Base-by-base conservation (phyloP, 2,888 invertebrate genomes). In the Polydrusus cervinus region DNA sequence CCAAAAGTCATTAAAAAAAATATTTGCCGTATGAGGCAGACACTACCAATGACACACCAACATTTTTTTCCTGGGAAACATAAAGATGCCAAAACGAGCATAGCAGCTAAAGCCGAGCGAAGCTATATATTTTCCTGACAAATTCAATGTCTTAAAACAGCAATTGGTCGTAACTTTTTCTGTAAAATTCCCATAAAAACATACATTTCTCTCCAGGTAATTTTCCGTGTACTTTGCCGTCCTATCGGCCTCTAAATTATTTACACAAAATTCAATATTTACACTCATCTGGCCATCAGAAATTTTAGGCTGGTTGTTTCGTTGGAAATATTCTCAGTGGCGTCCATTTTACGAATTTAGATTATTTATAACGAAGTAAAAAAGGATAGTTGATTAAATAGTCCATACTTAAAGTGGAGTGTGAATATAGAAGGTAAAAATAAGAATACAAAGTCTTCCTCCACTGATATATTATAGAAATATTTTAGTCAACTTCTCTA, bases 231-330 rank as follows among this genome's bases (percentile, higher is more conserved):
- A 34, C 55, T 55, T 60, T 38, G 11, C 38, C 38, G 57, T 18
- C 57, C 10, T 38, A 60, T 38, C 38, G 57, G 38, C 38, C 9
- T 16, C 10, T 60, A 60, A 38, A 60, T 60, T 16, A 60, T 60
- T 60, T 60, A 60, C 38, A 10, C 38, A 16, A 38, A 57, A 60
- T 60, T 60, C 57, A 60, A 60, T 60, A 60, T 60, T 60, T 60
- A 60, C 57, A 60, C 38, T 60, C 30, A 60, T 18, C 38, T 60
- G 38, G 18, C 57, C 57, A 38, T 60, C 38, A 38, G 38, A 38
- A 60, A 16, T 53, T 34, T 38, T 3, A 6, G 1, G 7, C 14
- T 55, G 34, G 20, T 60, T 60, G 16, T 38, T 60, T 38, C 13
- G 11, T 18, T 55, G 14, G 55, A 16, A 18, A 57, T 16, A 3